phyloP scores from a whole-genome alignment of 2,888 invertebrate genomes.

The Adelognathus sp. region DNA sequence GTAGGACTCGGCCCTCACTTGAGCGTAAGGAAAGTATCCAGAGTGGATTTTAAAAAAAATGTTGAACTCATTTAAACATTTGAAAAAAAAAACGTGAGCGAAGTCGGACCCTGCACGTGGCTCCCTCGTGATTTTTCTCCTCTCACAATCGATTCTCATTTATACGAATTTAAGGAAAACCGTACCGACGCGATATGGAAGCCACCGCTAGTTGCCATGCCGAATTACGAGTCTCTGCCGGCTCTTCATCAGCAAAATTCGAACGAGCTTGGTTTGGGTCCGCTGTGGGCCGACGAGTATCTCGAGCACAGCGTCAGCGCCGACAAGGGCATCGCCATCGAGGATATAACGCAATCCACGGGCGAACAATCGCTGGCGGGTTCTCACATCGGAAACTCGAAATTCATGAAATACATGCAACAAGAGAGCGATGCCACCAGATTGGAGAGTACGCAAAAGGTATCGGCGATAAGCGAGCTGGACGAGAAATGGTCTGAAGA shows the following conservation, averaged over 20 bases:
- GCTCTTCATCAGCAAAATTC: slow-evolving; percentile 68
- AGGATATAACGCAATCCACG: slow-evolving; percentile 71
- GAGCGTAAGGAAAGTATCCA: no score
- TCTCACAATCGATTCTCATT: not conserved
- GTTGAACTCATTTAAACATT: no score
- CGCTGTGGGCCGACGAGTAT: slow-evolving; percentile 87
- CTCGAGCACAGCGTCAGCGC: slow-evolving; percentile 77
- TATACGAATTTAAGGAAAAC: slow-evolving; percentile 71
- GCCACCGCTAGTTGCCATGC: slow-evolving; percentile 67
- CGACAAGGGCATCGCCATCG: slow-evolving; percentile 71
- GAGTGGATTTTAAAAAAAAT: no score
- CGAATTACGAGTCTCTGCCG: not conserved
- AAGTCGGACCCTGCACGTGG: no score
- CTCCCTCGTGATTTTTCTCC: no score
- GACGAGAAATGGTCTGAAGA: slow-evolving; percentile 82
- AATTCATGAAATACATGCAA: slow-evolving; percentile 93
- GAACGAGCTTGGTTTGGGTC: slow-evolving; percentile 81
- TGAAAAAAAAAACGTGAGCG: no score
- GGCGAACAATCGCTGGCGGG: slow-evolving; percentile 85
- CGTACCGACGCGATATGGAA: slow-evolving; percentile 82
- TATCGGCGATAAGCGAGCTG: slow-evolving; percentile 79
- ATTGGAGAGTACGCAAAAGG: slow-evolving; percentile 80
- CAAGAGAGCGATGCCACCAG: slow-evolving; percentile 86
- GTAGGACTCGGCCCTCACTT: no score
- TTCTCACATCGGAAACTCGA: slow-evolving; percentile 88